Base-by-base conservation (phyloP, 2,888 invertebrate species). In the Erannis defoliaria region DNA sequence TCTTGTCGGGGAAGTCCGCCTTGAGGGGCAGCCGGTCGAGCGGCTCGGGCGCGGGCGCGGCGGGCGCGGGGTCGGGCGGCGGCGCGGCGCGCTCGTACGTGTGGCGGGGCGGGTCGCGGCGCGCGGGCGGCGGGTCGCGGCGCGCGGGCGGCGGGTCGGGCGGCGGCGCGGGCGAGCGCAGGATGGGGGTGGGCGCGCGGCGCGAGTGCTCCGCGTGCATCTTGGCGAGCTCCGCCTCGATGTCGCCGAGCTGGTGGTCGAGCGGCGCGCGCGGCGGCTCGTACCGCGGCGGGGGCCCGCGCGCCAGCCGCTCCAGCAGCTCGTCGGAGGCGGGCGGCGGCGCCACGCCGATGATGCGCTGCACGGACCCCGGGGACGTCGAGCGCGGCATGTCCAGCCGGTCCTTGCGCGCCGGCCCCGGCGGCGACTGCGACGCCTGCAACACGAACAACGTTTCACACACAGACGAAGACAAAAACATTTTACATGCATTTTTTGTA, bases 351-450 rank as follows among this genome's bases (percentile, higher is more conserved):
- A 90, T 90, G 74, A 93, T 93, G 79, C 93, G 85, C 82, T 93
- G 90, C 69, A 92, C 91, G 12, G 90, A 88, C 10, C 86, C 84
- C 5, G 91, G 91, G 53, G 85, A 86, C 35, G 90, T 90, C 35
- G 90, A 89, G 5, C 88, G 80, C 1, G 90, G 89, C 88, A 91
- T 86, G 68, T 91, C 89, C 29, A 89, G 80, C 3, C 91, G 82
- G 65, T 93, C 92, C 68, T 90, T 91, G 40, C 88, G 77, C 76
- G 87, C 86, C 18, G 85, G 85, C 0, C 93, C 88, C 74, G 94
- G 93, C 67, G 94, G 97, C 84, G 95, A 97, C 91, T 92, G 96
- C 87, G 94, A 96, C 87, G 97, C 96, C 83, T 97, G 12, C 3
- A 31, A 16, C 3, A 31, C 19, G 18, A 12, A 48, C 19, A n/a